Evolutionary conservation across 2,113 vertebrate species (phyloP).

Genomic region (Corythaixoides concolor): DNA sequence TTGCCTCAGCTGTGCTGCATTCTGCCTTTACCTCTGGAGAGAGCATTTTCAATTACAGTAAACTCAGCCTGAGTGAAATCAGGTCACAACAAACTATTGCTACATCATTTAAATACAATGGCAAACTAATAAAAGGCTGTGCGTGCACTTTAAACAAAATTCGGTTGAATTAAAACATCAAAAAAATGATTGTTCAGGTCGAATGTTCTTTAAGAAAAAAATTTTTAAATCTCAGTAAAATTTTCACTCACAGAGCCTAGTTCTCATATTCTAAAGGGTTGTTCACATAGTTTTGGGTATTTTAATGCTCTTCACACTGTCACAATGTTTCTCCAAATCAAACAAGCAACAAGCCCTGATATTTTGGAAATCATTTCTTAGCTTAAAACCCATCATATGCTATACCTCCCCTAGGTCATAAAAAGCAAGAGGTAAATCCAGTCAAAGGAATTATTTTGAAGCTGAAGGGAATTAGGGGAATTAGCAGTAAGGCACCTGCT

Average conservation of each 20-base stretch:
- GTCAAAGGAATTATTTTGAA: neutral
- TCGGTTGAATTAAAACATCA: neutral
- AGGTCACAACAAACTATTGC: neutral
- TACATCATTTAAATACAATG: neutral
- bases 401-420: neutral
- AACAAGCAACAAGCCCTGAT: neutral
- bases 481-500: neutral
- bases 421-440: conserved; percentile 12
- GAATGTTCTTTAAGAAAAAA: neutral
- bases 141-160: neutral
- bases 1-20: neutral
- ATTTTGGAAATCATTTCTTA: neutral
- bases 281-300: neutral
- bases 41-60: neutral
- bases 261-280: neutral
- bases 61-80: neutral
- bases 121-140: neutral
- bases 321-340: neutral
- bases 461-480: conserved; percentile 31
- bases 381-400: neutral
- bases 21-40: neutral
- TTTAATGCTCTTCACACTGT: neutral
- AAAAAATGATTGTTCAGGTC: neutral
- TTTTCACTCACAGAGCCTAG: neutral
- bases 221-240: neutral